Percentiles rank a stretch among this genome's conserved stretches.
These are phyloP conservation scores for Allacma fusca DNA, from an alignment of 2,888 invertebrate genomes.

Conservation along the genomic window DNA sequence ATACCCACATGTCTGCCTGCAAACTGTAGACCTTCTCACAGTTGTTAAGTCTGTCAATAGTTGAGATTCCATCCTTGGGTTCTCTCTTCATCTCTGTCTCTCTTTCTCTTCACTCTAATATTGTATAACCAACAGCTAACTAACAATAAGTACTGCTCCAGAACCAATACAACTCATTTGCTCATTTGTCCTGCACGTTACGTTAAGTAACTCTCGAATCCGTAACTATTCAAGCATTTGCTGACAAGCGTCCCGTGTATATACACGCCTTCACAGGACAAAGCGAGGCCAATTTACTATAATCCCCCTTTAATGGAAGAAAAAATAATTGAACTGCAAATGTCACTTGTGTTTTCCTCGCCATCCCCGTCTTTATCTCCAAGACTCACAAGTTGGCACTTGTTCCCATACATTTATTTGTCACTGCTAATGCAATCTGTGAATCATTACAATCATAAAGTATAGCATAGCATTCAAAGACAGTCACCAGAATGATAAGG, in stretches of 20 bases:
- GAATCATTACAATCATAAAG: not conserved
- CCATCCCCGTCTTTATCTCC: not conserved
- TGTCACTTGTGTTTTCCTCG: slow-evolving; percentile 4
- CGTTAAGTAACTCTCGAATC: not conserved
- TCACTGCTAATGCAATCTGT: slow-evolving; percentile 8
- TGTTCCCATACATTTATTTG: not conserved
- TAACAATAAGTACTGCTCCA: no score
- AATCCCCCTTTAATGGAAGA: slow-evolving; percentile 2
- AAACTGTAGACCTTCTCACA: not conserved
- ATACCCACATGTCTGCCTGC: not conserved
- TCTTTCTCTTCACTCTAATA: not conserved
- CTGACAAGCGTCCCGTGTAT: not conserved
- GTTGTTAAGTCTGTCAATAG: slow-evolving; percentile 11
- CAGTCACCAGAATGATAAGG: not conserved
- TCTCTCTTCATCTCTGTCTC: not conserved
- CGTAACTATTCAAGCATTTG: not conserved
- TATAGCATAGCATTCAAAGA: not conserved
- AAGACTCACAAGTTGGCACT: not conserved
- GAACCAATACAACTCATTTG: not conserved
- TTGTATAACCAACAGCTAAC: not conserved
- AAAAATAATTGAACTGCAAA: slow-evolving; percentile 11
- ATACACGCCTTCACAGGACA: not conserved
- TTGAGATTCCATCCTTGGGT: slow-evolving; percentile 6
- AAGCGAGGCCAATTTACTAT: slow-evolving; percentile 1
- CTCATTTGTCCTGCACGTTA: not conserved